A percentile compares a stretch with the other conserved stretches of the same genome.
Evolutionary conservation across 2,888 invertebrate species (phyloP).

Genomic region (Heliconius sara): DNA sequence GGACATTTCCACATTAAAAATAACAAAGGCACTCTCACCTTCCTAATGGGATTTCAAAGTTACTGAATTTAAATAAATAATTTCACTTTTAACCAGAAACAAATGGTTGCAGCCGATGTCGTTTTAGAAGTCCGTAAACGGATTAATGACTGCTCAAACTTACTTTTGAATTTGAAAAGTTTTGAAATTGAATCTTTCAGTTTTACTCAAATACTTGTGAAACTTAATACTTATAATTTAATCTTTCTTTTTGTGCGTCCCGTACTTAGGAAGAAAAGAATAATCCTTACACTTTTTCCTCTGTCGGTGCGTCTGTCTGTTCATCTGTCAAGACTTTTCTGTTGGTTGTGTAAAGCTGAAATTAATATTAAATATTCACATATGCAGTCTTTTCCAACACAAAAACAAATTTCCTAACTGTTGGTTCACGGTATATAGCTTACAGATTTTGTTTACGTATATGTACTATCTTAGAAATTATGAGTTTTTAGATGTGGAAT

Average conservation of each 20-base stretch:
- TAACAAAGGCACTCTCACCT: not conserved
- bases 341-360: too few relatives aligned
- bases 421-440: too few relatives aligned
- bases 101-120: constrained; percentile 49
- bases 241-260: not conserved
- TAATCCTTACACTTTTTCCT: not conserved
- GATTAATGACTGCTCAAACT: constrained; percentile 53
- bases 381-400: too few relatives aligned
- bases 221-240: constrained; percentile 9
- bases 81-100: constrained; percentile 47
- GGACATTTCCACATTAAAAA: not conserved
- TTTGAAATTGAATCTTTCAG: constrained; percentile 54
- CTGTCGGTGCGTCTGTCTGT: too few relatives aligned
- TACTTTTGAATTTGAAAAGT: constrained; percentile 52
- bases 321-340: too few relatives aligned
- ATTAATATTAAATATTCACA: too few relatives aligned
- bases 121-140: constrained; percentile 53
- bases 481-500: too few relatives aligned
- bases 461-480: too few relatives aligned
- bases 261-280: not conserved
- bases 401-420: too few relatives aligned
- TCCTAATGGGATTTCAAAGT: constrained; percentile 10
- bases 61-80: constrained; percentile 44
- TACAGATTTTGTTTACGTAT: too few relatives aligned
- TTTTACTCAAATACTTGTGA: constrained; percentile 39